Conservation (phyloP, 2,888 invertebrate species). For the Latrodectus hesperus region DNA sequence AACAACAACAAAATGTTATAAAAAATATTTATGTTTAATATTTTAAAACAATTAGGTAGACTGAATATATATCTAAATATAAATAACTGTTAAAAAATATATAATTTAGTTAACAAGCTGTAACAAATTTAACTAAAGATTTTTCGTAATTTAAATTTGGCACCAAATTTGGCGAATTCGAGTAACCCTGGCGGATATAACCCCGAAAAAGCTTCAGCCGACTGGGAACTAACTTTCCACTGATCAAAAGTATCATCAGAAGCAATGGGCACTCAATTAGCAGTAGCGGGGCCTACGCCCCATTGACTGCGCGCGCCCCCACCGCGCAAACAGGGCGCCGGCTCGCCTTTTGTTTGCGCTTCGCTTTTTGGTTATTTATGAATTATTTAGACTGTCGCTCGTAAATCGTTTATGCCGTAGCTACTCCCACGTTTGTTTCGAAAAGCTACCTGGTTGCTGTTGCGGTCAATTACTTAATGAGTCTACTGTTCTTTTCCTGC, state of each 20-base stretch:
- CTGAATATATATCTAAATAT: too few species aligned
- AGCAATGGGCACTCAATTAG: slow-evolving; percentile 57
- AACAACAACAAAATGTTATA: too few species aligned
- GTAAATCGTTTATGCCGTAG: slow-evolving; percentile 38
- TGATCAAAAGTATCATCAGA: slow-evolving; percentile 39
- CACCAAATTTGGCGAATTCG: background rate
- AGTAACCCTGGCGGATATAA: slow-evolving; percentile 7
- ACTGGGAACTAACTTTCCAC: slow-evolving; percentile 25
- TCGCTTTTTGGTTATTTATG: slow-evolving; percentile 31
- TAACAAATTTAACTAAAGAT: too few species aligned
- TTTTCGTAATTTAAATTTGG: background rate
- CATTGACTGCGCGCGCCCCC: slow-evolving; percentile 45
- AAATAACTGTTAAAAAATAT: too few species aligned
- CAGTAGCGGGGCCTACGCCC: slow-evolving; percentile 39
- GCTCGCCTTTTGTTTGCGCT: slow-evolving; percentile 48
- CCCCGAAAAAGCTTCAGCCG: slow-evolving; percentile 2
- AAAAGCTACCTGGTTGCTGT: background rate
- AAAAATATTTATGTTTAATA: too few species aligned
- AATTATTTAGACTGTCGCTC: slow-evolving; percentile 50
- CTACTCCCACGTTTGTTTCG: background rate
- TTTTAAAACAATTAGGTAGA: too few species aligned
- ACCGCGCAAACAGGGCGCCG: slow-evolving; percentile 39
- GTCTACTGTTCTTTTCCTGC: slow-evolving; percentile 9
- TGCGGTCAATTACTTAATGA: slow-evolving; percentile 61
- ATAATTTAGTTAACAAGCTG: too few species aligned